phyloP scores from a whole-genome alignment of 2,888 invertebrate genomes.

The Hirudinaria manillensis region DNA sequence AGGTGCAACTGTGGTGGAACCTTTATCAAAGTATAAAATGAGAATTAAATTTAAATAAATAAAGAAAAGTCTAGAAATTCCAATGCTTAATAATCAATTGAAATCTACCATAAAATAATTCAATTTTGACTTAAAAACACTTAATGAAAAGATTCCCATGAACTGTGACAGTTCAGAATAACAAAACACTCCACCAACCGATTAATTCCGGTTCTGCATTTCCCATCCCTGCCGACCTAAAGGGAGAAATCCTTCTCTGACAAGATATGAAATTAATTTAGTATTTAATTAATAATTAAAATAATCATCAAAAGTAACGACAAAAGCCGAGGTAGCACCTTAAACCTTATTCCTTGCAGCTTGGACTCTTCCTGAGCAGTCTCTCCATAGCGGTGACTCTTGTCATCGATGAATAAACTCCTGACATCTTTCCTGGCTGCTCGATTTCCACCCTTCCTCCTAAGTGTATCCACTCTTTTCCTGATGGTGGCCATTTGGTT shows the following conservation, averaged over 20 bases:
- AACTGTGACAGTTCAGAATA: no score
- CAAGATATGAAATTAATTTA: not conserved
- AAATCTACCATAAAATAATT: no score
- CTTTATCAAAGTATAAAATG: not conserved
- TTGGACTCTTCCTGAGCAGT: not conserved
- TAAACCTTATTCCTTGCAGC: not conserved
- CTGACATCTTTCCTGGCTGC: constrained; percentile 24
- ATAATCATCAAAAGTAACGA: not conserved
- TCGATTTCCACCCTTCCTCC: constrained; percentile 1
- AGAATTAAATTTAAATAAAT: constrained; percentile 35
- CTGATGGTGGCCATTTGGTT: constrained; percentile 28
- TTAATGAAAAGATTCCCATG: no score
- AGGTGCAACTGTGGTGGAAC: not conserved
- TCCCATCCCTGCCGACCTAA: not conserved
- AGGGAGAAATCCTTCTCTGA: not conserved
- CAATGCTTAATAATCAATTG: no score
- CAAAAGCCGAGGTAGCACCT: not conserved
- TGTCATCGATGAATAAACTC: constrained; percentile 9
- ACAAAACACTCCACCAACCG: no score
- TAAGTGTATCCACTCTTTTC: constrained; percentile 25
- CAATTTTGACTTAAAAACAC: no score
- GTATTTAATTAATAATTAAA: not conserved
- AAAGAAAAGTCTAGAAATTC: no score
- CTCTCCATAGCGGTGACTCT: not conserved
- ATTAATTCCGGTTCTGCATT: no score